Base-by-base conservation (phyloP, 2,888 invertebrate species). In the Heliconius aoede region DNA sequence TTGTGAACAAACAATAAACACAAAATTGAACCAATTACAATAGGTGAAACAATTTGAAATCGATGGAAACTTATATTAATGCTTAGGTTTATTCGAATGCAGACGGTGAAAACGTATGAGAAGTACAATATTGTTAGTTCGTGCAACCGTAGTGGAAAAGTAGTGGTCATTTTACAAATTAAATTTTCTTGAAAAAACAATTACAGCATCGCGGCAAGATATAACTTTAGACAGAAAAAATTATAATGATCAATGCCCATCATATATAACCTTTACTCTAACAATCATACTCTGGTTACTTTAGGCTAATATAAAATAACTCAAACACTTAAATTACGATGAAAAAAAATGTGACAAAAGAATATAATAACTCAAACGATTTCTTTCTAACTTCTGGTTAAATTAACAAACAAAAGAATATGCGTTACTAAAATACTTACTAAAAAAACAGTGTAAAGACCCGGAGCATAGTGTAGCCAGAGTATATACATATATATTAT, bases 101-200 rank as follows among this genome's bases (percentile, higher is more conserved):
- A 83, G 84, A 82, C 84, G 81, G 79, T 77, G 74, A 80, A 69
- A 81, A 80, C 84, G 84, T 87, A 91, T 92, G 94, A 94, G 94
- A 94, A 93, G 94, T 94, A 94, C 93, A 93, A 94, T 94, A 94
- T 92, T 86, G 91, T 93, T 90, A 90, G 87, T 90, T 89, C 85
- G 83, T 82, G 82, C 79, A 79, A 74, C 30, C 77, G 69, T 51
- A 68, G 61, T 32, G 46, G n/a, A 71, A 65, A 36, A 30, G 58
- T 32, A 72, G 68, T 72, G 55, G 60, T 51, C 21, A 58, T 60
- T 28, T 28, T 21, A 72, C 18, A 26, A 40, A 68, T 40, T 32
- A 21, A 36, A 32, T 69, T 32, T 55, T 24, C 3, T 40, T 18
- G 40, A 72, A 15, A 60, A 72, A 72, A 21, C 24, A 60, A 13